Conservation (phyloP, 2,888 invertebrate genomes). For the Frankliniella fusca region DNA sequence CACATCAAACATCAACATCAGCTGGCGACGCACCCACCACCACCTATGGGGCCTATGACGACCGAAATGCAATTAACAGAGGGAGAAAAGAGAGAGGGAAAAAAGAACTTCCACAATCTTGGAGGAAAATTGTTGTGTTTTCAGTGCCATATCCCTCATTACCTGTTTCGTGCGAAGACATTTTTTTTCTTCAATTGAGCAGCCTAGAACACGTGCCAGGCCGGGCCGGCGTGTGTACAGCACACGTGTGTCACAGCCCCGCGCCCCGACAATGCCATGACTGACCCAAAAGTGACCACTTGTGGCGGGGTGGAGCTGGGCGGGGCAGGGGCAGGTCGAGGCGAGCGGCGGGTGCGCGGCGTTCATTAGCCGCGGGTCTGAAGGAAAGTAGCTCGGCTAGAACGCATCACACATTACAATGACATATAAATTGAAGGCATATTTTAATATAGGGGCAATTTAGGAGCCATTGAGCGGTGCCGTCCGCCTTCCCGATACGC, state of each 20-base stretch:
- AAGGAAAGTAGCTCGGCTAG: too few species aligned
- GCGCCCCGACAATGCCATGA: not conserved
- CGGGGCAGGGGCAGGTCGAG: too few species aligned
- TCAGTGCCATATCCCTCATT: too few species aligned
- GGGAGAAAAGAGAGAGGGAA: not conserved
- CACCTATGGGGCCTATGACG: too few species aligned
- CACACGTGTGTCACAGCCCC: not conserved
- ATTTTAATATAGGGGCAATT: slow-evolving; percentile 23
- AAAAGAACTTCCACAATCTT: not conserved
- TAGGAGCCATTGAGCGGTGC: not conserved
- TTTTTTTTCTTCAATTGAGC: not conserved
- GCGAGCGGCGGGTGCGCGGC: not conserved
- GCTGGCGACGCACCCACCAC: not conserved
- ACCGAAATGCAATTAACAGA: too few species aligned
- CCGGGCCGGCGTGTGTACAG: not conserved
- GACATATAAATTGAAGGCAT: slow-evolving; percentile 26
- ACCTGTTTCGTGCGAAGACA: not conserved
- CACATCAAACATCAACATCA: not conserved
- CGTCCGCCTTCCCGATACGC: slow-evolving; percentile 5
- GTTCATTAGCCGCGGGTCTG: not conserved
- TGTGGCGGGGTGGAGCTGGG: not conserved
- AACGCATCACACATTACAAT: not conserved
- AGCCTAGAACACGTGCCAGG: not conserved
- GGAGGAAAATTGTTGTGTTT: not conserved
- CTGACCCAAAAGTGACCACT: not conserved